Base-by-base conservation (phyloP, 1,140 invertebrate genomes). In the Batillaria attramentaria region DNA sequence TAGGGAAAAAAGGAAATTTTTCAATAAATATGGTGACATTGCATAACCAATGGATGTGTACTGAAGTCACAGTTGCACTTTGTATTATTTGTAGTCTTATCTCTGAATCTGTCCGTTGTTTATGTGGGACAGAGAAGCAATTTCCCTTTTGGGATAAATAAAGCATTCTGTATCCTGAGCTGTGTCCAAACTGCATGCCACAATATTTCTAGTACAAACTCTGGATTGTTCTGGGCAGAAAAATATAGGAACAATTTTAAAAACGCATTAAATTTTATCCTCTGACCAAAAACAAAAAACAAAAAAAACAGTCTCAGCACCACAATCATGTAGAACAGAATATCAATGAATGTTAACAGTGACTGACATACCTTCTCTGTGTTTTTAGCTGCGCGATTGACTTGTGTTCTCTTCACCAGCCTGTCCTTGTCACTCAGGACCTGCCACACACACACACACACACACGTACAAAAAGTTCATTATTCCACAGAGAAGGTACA, bases 381-480 rank as follows among this genome's bases (percentile, higher is more conserved):
- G 37, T 76, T 66, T n/a, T 81, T 75, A 39, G 78, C 70, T 37
- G 83, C 85, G 2, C 96, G 91, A 86, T 95, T 95, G 3, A 95
- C 89, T 86, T 96, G 96, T n/a, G 96, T 97, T 85, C 94, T 93
- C 80, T 93, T 94, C 1, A 96, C 89, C 18, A 98, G 91, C 86
- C 95, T 94, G 1, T 94, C 90, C 88, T 94, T 95, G 88, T 98
- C 95, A 50, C 91, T 92, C 72, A 98, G 89, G 78, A 96, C 94
- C 90, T 92, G 66, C 24, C 5, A 42, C 13, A 42, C 24, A 33
- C 33, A 42, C 1, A 33, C 46, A 57, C 4, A 41, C 28, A 66
- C 31, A 1, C 24, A 74, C 24, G 16, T 37, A 73, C 10, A 6
- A 28, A n/a, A 4, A n/a, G 39, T n/a, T 33, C 28, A 69, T 69